Percentiles rank a stretch among this genome's conserved stretches.
Conservation (phyloP, 53 echinoderm and acorn worm genomes). For the Zoroaster sp. region DNA sequence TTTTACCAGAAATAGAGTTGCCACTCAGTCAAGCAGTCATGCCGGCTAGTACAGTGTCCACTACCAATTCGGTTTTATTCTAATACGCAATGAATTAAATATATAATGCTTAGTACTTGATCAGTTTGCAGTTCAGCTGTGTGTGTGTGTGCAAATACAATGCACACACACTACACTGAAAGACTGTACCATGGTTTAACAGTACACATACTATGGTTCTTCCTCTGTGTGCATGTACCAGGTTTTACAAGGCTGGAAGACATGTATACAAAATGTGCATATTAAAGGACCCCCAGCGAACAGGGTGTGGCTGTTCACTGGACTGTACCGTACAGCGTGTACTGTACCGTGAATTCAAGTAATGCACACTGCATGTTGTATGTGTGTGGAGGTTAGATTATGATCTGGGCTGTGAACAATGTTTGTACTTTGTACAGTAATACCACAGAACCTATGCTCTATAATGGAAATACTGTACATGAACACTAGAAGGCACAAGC, state of each 20-base stretch:
- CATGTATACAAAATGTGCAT: conserved; percentile 13
- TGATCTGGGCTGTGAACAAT: conserved; percentile 6
- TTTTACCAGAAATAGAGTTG: not conserved
- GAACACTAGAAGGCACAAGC: not conserved
- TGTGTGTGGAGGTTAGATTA: not conserved
- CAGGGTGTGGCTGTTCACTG: conserved; percentile 57
- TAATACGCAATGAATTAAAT: too few species aligned
- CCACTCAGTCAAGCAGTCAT: not conserved
- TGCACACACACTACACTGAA: too few species aligned
- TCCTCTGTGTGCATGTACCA: too few species aligned
- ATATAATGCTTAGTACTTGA: not conserved
- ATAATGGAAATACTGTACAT: not conserved
- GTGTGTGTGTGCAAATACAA: not conserved
- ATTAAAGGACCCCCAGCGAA: conserved; percentile 47
- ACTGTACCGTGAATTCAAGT: not conserved
- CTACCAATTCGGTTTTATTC: not conserved
- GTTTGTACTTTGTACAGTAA: conserved; percentile 17
- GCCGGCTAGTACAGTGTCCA: not conserved
- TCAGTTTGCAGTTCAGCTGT: too few species aligned
- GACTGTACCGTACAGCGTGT: conserved; percentile 20
- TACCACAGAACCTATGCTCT: not conserved
- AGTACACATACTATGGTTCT: too few species aligned
- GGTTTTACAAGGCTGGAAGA: too few species aligned
- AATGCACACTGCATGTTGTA: not conserved
- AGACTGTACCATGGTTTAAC: too few species aligned